phyloP scores from a whole-genome alignment of 2,113 vertebrate genomes.

The Antechinus flavipes region DNA sequence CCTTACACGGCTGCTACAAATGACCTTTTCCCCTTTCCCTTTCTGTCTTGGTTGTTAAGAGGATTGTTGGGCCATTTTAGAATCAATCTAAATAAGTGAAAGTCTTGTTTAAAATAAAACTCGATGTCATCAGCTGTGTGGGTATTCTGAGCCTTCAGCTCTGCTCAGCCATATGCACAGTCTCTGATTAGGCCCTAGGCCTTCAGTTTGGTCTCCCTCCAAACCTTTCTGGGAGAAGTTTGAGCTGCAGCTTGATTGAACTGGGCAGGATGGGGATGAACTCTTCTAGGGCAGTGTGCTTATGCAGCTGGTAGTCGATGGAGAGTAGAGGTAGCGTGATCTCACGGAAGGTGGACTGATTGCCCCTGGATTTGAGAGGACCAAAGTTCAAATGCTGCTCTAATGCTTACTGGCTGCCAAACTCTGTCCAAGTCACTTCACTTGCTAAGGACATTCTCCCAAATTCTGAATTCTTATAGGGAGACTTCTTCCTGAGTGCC shows the following conservation, averaged over 20 bases:
- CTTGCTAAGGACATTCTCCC: neutral
- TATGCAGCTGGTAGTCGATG: conserved; percentile 47
- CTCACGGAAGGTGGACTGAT: neutral
- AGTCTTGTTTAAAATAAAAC: conserved; percentile 63
- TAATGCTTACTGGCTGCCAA: neutral
- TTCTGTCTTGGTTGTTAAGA: neutral
- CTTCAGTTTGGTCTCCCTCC: conserved; percentile 77
- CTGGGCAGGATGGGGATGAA: conserved; percentile 52
- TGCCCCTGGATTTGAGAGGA: neutral
- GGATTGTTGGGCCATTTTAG: neutral
- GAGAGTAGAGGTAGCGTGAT: conserved; percentile 49
- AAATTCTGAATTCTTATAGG: neutral
- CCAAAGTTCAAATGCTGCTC: neutral
- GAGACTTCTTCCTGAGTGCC: neutral
- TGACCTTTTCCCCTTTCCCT: neutral
- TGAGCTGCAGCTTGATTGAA: conserved; percentile 71
- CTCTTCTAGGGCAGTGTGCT: conserved; percentile 46
- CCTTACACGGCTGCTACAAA: neutral
- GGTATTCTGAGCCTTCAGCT: conserved; percentile 78
- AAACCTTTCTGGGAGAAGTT: conserved; percentile 76
- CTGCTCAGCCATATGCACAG: conserved; percentile 80
- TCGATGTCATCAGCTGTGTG: conserved; percentile 81
- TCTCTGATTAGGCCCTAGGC: conserved; percentile 81
- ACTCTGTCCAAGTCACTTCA: neutral
- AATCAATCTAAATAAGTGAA: neutral